A percentile compares a stretch with the other conserved stretches of the same genome.
These are phyloP conservation scores for Moxostoma hubbsi DNA, from an alignment of 2,797 vertebrate genomes.

Conservation along the genomic window DNA sequence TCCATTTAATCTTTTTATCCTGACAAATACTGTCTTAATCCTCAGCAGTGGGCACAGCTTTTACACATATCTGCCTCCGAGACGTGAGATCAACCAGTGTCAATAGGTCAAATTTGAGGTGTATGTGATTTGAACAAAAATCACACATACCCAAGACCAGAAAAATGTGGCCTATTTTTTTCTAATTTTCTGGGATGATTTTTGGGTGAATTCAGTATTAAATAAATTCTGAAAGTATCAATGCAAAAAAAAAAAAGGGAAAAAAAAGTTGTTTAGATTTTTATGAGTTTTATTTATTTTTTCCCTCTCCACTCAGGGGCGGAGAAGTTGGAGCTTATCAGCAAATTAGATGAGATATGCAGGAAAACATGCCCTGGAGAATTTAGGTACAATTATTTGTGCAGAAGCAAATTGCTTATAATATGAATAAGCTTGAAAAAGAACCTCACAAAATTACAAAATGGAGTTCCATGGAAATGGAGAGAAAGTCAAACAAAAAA, in stretches of 20 bases:
- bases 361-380: not conserved
- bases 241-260: not conserved
- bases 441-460: not conserved
- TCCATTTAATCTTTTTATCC: slow-evolving; percentile 44
- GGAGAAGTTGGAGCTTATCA: not conserved
- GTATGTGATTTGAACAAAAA: not conserved
- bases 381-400: not conserved
- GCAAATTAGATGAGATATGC: not conserved
- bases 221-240: slow-evolving; percentile 42
- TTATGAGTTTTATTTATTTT: slow-evolving; percentile 1
- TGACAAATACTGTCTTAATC: slow-evolving; percentile 36
- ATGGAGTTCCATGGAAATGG: not conserved
- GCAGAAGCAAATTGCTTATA: not conserved
- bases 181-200: not conserved
- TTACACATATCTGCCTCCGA: slow-evolving; percentile 13
- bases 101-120: not conserved
- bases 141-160: no score
- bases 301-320: not conserved
- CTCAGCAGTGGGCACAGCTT: slow-evolving; percentile 22
- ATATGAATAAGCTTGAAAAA: not conserved
- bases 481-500: not conserved
- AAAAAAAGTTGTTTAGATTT: slow-evolving; percentile 27
- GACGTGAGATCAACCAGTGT: not conserved
- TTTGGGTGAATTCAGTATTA: slow-evolving; percentile 4
- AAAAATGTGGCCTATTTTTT: no score